Base-by-base conservation (phyloP, 2,113 vertebrate species). In the Myotis davidii region DNA sequence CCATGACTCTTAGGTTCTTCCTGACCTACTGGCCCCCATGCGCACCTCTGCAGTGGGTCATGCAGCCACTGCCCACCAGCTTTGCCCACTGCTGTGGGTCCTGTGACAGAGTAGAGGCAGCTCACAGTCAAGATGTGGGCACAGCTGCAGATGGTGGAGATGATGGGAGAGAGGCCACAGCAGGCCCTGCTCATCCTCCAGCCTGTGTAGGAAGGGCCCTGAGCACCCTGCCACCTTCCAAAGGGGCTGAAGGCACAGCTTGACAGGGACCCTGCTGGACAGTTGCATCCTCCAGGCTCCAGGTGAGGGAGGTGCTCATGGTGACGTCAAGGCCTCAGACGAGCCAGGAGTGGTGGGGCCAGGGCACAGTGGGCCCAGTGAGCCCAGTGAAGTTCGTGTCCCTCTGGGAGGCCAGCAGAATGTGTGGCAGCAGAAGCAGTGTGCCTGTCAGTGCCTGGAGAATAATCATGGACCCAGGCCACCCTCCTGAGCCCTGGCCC, bases 401-500 rank as follows among this genome's bases (percentile, higher is more conserved):
- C 21, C 9, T 52, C 61, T 37, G n/a, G 85, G 86, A 76, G 48
- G 52, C 82, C 61, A 23, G 64, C 23, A 45, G 89, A 76, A 32
- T 21, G 45, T 29, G 18, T 59, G 86, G 52, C 16, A 1, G 12
- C 56, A 25, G n/a, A 37, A n/a, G 3, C 7, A 4, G 5, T 8
- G 39, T 32, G 29, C 50, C 56, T 85, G 59, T 89, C 45, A 20
- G 34, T 3, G 1, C 91, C 85, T 70, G 67, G 25, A 74, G 59
- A 74, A 37, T 17, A 18, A 48, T 73, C 29, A 21, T 32, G 48
- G 13, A 9, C 3, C 10, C 0, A 0, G 45, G 54, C 32, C 34
- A 21, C 77, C 34, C 88, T 78, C n/a, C 67, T 85, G 72, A 45
- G 85, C 67, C 79, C 79, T 65, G 87, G 77, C 50, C 81, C 34